Evolutionary conservation across 2,113 vertebrate genomes (phyloP).

Genomic region (Sinocyclocheilus maitianheensis): DNA sequence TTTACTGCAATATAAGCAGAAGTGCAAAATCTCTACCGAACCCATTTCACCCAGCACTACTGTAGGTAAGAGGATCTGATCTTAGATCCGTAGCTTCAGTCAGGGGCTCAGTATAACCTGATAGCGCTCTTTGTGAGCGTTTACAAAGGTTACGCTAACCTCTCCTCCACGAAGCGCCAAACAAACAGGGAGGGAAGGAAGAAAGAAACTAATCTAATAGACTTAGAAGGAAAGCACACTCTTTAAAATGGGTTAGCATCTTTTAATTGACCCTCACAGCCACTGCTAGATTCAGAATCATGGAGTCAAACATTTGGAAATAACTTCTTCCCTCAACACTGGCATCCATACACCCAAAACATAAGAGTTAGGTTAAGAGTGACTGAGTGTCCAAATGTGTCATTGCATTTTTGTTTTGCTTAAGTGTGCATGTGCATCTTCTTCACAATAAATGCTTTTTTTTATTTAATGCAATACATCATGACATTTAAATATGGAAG

Average conservation of each 20-base stretch:
- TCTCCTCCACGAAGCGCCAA: slow-evolving; percentile 58
- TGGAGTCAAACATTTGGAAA: not conserved
- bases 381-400: too few species aligned
- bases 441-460: too few species aligned
- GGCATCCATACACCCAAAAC: too few species aligned
- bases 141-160: slow-evolving; percentile 62
- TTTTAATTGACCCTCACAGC: slow-evolving; percentile 58
- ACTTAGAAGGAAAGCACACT: slow-evolving; percentile 55
- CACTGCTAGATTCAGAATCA: not conserved
- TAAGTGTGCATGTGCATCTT: not conserved
- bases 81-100: slow-evolving; percentile 14
- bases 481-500: too few species aligned
- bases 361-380: too few species aligned
- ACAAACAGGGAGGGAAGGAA: not conserved
- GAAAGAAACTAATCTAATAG: slow-evolving; percentile 60
- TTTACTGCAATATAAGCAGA: not conserved
- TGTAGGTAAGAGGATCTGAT: slow-evolving; percentile 5
- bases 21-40: not conserved
- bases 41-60: not conserved
- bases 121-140: slow-evolving; percentile 57
- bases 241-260: slow-evolving; percentile 57
- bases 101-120: slow-evolving; percentile 61
- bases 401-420: not conserved
- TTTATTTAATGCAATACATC: too few species aligned
- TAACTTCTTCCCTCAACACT: not conserved